A percentile compares a stretch with the other conserved stretches of the same genome.
phyloP scores from a whole-genome alignment of 2,797 vertebrate species.

The Pseudomugil gertrudae region DNA sequence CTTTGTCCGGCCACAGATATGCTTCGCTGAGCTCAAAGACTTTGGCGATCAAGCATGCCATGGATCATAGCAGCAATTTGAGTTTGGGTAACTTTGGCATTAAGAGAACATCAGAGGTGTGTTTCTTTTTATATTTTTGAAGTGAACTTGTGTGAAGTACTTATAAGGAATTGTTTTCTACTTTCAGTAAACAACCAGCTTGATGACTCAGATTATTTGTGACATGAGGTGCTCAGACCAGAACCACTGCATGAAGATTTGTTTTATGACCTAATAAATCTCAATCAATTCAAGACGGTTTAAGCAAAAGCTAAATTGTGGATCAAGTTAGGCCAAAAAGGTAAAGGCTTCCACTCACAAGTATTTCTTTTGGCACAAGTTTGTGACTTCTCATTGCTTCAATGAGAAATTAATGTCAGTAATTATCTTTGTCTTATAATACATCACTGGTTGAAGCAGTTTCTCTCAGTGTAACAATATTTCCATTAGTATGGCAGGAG shows the following conservation, averaged over 20 bases:
- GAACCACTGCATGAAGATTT: background rate
- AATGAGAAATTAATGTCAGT: background rate
- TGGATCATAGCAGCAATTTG: slow-evolving; percentile 15
- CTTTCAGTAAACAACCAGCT: background rate
- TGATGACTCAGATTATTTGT: background rate
- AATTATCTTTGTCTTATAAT: background rate
- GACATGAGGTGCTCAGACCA: background rate
- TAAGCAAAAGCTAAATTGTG: background rate
- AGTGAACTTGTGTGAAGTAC: background rate
- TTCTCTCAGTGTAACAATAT: background rate
- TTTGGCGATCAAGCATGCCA: slow-evolving; percentile 64
- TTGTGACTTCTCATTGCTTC: background rate
- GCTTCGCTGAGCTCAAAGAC: slow-evolving; percentile 53
- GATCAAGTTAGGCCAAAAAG: too few species aligned
- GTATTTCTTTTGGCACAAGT: background rate
- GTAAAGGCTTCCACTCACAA: background rate
- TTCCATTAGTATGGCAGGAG: background rate
- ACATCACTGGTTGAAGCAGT: background rate
- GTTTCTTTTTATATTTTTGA: background rate
- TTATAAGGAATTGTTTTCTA: background rate
- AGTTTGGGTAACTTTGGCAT: slow-evolving; percentile 13
- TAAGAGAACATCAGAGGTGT: slow-evolving; percentile 1
- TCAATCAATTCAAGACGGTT: background rate
- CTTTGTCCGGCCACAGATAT: slow-evolving; percentile 59
- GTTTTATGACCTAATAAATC: background rate